Evolutionary conservation across 2,113 vertebrate genomes (phyloP).

Genomic region (Grantiella picta): DNA sequence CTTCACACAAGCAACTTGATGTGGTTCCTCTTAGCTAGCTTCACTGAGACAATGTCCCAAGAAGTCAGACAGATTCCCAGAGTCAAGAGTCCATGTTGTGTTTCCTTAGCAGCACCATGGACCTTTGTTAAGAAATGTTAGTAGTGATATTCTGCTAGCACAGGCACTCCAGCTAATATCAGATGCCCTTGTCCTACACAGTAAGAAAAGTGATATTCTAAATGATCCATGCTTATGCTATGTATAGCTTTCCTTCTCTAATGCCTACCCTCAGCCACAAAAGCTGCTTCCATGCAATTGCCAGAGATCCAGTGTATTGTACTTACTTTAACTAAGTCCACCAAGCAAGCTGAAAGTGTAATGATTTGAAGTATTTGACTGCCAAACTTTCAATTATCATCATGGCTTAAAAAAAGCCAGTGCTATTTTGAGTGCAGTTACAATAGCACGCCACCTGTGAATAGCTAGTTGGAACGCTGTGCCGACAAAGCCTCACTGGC

Average conservation of each 20-base stretch:
- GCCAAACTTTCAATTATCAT: constrained; percentile 50
- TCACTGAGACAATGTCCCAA: not conserved
- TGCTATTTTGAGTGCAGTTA: constrained; percentile 28
- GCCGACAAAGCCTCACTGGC: not conserved
- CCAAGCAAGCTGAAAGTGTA: constrained; percentile 14
- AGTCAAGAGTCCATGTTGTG: not conserved
- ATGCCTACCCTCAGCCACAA: not conserved
- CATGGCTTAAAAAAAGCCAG: constrained; percentile 11
- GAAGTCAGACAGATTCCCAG: not conserved
- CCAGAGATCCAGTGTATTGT: not conserved
- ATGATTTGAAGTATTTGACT: constrained; percentile 4
- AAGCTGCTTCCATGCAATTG: not conserved
- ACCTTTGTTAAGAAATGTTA: not conserved
- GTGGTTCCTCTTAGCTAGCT: not conserved
- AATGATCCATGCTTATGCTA: not conserved
- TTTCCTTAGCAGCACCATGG: not conserved
- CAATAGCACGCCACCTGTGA: constrained; percentile 47
- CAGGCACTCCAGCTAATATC: not conserved
- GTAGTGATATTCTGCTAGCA: not conserved
- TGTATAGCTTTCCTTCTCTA: not conserved
- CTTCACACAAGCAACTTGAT: not conserved
- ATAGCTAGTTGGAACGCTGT: not conserved
- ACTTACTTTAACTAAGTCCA: not conserved
- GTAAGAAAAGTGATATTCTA: not conserved
- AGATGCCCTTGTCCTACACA: not conserved